Conservation (phyloP, 2,113 vertebrate species). For the Lanius ludovicianus region DNA sequence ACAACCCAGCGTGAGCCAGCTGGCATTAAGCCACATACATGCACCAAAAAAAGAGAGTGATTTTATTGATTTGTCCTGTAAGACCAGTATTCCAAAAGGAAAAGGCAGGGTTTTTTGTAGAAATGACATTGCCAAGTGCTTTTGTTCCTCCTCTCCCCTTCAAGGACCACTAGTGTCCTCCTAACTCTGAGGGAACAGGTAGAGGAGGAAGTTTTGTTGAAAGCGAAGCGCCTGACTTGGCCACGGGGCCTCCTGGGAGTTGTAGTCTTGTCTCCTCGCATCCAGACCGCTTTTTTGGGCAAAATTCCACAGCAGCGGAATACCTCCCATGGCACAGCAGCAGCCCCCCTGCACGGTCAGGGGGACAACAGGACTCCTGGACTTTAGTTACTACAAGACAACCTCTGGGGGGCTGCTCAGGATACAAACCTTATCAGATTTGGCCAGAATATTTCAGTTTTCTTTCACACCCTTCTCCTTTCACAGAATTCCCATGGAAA, state of each 20-base stretch:
- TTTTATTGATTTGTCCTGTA: neutral
- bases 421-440: neutral
- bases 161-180: neutral
- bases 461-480: neutral
- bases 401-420: neutral
- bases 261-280: neutral
- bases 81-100: neutral
- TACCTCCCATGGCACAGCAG: neutral
- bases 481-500: constrained; percentile 52
- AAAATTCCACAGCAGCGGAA: accelerated
- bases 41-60: neutral
- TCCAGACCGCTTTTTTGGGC: neutral
- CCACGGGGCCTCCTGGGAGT: neutral
- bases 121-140: neutral
- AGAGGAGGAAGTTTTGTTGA: neutral
- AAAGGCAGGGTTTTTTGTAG: neutral
- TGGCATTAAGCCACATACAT: neutral
- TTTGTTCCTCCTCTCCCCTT: neutral
- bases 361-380: neutral
- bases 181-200: neutral
- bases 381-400: neutral
- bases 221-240: neutral
- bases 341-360: neutral
- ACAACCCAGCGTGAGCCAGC: neutral
- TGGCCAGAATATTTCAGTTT: neutral